Base-by-base conservation (phyloP, 2,888 invertebrate genomes). In the Lycia hirtaria region DNA sequence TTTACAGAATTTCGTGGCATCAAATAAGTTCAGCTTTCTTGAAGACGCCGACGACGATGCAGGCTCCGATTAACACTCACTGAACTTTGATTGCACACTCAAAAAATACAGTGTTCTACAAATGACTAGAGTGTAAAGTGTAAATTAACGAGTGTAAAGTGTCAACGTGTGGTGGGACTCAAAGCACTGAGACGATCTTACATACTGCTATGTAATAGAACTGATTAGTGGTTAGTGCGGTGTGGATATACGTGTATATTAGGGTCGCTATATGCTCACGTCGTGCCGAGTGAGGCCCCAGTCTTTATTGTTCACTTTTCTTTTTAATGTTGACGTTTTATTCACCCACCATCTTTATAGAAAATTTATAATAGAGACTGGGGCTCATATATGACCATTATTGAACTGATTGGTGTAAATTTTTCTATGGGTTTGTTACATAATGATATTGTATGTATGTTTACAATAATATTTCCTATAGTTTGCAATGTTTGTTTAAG, bases 21-120 rank as follows among this genome's bases (percentile, higher is more conserved):
- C 95, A 78, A 96, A 96, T 84, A 96, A 96, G 93, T 96, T 95
- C 93, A 94, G 94, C 85, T 94, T 94, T 88, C 89, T 95, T 77
- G 94, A 95, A 77, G 94, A 94, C 80, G 95, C 94, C 72, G 95
- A 93, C 78, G 92, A 93, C 72, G 92, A 93, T 72, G 93, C 84
- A 73, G 89, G 74, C 28, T 90, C 88, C 56, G 91, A 92, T 59
- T 92, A 91, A 78, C 79, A 71, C 73, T 58, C 58, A 62, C 68
- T 64, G 56, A 57, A 56, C 62, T 60, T 65, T 67, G 62, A 64
- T n/a, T 71, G 75, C 69, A 75, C 72, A 78, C 78, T 77, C 72
- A 49, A 47, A 59, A 76, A 73, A 60, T 75, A 73, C 76, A 80
- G 83, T 81, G 84, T 80, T 77, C 76, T 40, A 76, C 76, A 69